Evolutionary conservation across 1,140 invertebrate species (phyloP).

Genomic region (Drosophila kohkoa): DNA sequence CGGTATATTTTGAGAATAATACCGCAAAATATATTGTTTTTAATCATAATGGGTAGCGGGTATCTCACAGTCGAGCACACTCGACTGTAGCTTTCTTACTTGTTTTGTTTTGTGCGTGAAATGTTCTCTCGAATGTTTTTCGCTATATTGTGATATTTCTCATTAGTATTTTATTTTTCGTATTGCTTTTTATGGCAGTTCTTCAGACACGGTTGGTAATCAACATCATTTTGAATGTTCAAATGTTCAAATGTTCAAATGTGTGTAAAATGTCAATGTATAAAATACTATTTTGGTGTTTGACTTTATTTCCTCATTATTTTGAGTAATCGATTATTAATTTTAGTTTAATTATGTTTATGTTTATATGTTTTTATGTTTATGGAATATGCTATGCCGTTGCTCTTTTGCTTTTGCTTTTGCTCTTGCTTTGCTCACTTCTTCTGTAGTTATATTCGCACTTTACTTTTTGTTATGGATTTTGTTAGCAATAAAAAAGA

Average conservation of each 20-base stretch:
- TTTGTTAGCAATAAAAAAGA: neutral
- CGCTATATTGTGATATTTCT: constrained; percentile 39
- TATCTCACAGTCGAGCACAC: too few relatives aligned
- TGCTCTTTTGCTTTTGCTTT: constrained; percentile 1
- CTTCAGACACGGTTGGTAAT: constrained; percentile 54
- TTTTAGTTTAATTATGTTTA: constrained; percentile 10
- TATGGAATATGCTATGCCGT: neutral
- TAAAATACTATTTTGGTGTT: constrained; percentile 45
- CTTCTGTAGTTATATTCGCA: constrained; percentile 1
- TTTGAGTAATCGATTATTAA: constrained; percentile 36
- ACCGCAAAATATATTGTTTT: too few relatives aligned
- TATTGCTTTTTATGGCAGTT: constrained; percentile 82
- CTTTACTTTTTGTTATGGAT: neutral
- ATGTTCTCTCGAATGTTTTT: constrained; percentile 20
- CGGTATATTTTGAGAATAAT: too few relatives aligned
- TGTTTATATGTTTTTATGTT: constrained; percentile 3
- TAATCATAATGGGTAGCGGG: too few relatives aligned
- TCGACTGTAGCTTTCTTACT: too few relatives aligned
- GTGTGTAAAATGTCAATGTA: constrained; percentile 34
- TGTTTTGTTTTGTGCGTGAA: constrained; percentile 18
- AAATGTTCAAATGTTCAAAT: constrained; percentile 12
- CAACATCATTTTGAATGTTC: constrained; percentile 24
- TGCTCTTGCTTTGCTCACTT: neutral
- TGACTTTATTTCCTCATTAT: neutral
- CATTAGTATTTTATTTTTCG: constrained; percentile 57